phyloP scores from a whole-genome alignment of 2,888 invertebrate genomes.

The Blomia tropicalis region DNA sequence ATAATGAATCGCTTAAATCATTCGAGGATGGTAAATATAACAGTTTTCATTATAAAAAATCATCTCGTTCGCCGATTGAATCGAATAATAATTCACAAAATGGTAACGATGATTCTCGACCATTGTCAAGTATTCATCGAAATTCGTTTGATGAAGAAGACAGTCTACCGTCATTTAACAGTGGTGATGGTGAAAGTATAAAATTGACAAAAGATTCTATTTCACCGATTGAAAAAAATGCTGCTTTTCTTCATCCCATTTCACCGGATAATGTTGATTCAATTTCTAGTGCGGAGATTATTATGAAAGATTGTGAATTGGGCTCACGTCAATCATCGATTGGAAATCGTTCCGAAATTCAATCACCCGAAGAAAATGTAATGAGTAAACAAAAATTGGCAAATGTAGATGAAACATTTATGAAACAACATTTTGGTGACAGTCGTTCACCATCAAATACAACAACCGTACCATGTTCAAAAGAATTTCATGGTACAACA shows the following conservation, averaged over 20 bases:
- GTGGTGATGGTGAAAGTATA: neutral
- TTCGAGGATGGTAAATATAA: neutral
- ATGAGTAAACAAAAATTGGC: neutral
- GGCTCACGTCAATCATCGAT: neutral
- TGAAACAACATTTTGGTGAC: neutral
- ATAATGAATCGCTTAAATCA: neutral
- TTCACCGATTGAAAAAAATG: too few species aligned
- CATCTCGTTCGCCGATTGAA: too few species aligned
- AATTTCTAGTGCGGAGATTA: neutral
- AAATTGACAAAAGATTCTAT: neutral
- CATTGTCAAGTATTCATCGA: neutral
- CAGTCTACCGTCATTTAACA: conserved; percentile 1
- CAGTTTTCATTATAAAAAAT: neutral
- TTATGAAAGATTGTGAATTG: neutral
- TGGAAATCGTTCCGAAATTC: neutral
- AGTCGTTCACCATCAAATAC: neutral
- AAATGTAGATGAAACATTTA: neutral
- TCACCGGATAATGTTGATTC: neutral
- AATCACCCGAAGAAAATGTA: neutral
- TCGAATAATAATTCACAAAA: neutral
- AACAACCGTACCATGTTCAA: neutral
- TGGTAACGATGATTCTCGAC: neutral
- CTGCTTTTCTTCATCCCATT: neutral
- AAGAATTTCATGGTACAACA: neutral
- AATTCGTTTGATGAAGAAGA: neutral